Conservation (phyloP, 2,797 vertebrate genomes). For the Galagoides demidoff region DNA sequence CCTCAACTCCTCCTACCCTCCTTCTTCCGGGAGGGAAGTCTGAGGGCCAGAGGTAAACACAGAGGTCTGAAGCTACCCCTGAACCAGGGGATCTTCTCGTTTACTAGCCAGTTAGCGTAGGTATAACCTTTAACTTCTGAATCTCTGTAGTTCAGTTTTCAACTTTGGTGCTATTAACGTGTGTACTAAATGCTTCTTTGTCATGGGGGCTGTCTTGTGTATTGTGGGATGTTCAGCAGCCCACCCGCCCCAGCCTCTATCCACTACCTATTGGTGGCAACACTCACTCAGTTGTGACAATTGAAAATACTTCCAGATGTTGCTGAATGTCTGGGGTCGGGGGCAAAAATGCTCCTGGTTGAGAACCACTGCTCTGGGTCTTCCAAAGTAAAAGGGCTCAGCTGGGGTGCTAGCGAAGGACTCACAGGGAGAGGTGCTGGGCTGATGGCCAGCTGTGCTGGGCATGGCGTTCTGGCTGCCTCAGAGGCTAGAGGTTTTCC, state of each 20-base stretch:
- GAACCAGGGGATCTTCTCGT: neutral
- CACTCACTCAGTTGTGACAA: fast-evolving
- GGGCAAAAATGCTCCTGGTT: neutral
- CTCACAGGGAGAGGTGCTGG: neutral
- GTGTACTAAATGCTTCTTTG: neutral
- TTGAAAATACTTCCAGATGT: neutral
- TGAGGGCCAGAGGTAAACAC: neutral
- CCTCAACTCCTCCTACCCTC: constrained; percentile 82
- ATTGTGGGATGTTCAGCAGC: neutral
- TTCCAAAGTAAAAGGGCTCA: neutral
- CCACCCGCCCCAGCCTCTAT: neutral
- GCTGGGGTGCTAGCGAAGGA: fast-evolving
- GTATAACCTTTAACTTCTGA: neutral
- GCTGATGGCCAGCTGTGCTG: neutral
- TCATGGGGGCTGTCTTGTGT: neutral
- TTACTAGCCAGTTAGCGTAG: neutral
- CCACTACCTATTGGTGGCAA: too few species aligned
- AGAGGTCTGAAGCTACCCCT: neutral
- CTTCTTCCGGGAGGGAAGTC: neutral
- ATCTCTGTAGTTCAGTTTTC: neutral
- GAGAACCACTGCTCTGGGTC: neutral
- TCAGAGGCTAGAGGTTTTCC: neutral
- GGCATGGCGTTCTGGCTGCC: neutral
- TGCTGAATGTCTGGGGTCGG: too few species aligned
- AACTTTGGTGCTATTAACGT: neutral